Percentiles rank a stretch among this genome's conserved stretches.
Conservation (phyloP, 2,888 invertebrate species). For the Lagria hirta region DNA sequence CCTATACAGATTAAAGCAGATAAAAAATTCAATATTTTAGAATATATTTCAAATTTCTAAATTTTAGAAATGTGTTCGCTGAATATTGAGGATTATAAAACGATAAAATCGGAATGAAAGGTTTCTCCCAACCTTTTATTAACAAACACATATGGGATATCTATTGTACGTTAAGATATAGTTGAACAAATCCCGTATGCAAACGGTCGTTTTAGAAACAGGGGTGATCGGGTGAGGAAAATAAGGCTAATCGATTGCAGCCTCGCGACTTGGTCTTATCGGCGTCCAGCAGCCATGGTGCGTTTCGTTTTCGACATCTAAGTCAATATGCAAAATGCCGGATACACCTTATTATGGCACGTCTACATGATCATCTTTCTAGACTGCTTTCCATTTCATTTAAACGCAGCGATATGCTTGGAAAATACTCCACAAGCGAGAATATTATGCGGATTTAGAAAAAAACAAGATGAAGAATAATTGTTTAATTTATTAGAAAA, state of each 20-base stretch:
- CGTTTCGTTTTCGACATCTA: conserved; percentile 39
- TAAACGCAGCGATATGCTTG: conserved; percentile 11
- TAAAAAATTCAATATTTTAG: no score
- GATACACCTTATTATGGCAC: conserved; percentile 30
- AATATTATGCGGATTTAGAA: no score
- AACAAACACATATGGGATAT: conserved; percentile 20
- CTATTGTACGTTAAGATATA: conserved; percentile 37
- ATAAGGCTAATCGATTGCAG: conserved; percentile 43
- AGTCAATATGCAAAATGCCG: conserved; percentile 45
- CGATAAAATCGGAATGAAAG: no score
- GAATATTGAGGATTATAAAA: no score
- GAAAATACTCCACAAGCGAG: no score
- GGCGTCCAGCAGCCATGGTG: conserved; percentile 46
- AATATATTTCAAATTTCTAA: no score
- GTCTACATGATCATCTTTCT: conserved; percentile 19
- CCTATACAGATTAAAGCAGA: no score
- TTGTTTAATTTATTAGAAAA: no score
- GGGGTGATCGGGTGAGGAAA: conserved; percentile 37
- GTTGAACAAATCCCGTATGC: conserved; percentile 37
- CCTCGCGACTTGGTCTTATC: conserved; percentile 46
- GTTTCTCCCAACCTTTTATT: no score
- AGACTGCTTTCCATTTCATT: conserved; percentile 24
- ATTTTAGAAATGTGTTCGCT: no score
- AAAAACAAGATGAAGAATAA: no score
- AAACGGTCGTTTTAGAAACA: conserved; percentile 28